Evolutionary conservation across 2,888 invertebrate species (phyloP).

Genomic region (Pollenia amentaria): DNA sequence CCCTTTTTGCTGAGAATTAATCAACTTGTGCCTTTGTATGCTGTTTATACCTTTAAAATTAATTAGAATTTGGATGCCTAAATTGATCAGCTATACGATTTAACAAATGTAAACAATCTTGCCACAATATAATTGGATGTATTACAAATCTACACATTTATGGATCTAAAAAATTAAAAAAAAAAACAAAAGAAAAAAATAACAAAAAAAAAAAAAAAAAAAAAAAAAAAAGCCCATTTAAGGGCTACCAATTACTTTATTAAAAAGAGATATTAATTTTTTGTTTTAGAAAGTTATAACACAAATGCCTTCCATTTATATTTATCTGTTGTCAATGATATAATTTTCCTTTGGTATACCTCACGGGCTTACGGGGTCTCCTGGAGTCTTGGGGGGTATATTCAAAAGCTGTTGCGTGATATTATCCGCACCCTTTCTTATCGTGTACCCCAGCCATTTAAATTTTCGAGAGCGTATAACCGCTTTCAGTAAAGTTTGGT

Average conservation of each 20-base stretch:
- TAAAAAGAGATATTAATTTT: conserved; percentile 78
- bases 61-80: conserved; percentile 52
- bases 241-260: conserved; percentile 82
- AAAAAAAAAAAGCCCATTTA: conserved; percentile 80
- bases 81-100: conserved; percentile 58
- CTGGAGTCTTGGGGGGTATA: too few relatives aligned
- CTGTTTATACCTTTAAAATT: conserved; percentile 39
- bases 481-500: too few relatives aligned
- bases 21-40: conserved; percentile 29
- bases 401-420: too few relatives aligned
- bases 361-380: too few relatives aligned
- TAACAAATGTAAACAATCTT: conserved; percentile 47
- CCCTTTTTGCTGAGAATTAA: not conserved
- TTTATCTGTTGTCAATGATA: not conserved
- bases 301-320: not conserved
- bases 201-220: conserved; percentile 50
- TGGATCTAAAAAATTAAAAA: conserved; percentile 48
- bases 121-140: conserved; percentile 64
- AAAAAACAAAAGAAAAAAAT: conserved; percentile 42
- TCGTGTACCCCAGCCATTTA: too few relatives aligned
- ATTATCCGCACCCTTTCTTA: too few relatives aligned
- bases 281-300: not conserved
- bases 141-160: conserved; percentile 34
- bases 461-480: too few relatives aligned
- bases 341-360: not conserved